Evolutionary conservation across 2,113 vertebrate species (phyloP).

Genomic region (Oreochromis tanganicae): DNA sequence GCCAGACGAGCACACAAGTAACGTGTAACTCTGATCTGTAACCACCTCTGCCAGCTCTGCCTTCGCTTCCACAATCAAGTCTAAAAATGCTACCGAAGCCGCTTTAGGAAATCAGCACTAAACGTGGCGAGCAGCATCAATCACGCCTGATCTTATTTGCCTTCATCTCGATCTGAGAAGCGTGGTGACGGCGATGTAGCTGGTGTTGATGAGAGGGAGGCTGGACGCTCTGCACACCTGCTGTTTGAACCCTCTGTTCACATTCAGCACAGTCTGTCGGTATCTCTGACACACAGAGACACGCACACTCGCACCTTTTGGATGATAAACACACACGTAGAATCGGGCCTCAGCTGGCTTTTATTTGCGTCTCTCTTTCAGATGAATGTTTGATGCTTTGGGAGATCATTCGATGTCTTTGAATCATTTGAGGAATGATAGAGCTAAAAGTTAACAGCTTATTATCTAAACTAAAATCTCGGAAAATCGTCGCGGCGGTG

Average conservation of each 20-base stretch:
- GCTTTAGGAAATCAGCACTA: constrained; percentile 21
- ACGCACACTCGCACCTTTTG: background rate
- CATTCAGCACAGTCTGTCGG: background rate
- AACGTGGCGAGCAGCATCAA: background rate
- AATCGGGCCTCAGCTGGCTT: background rate
- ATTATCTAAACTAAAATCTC: background rate
- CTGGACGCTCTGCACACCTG: background rate
- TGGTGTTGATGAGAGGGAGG: background rate
- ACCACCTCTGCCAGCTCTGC: constrained; percentile 7
- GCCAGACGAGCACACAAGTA: background rate
- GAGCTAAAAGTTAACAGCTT: background rate
- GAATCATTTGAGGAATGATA: background rate
- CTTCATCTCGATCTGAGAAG: background rate
- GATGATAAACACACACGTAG: background rate
- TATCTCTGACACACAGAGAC: background rate
- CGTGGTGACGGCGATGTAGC: background rate
- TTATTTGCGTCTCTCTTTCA: background rate
- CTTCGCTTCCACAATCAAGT: background rate
- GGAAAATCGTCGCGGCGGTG: background rate
- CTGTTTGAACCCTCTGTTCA: constrained; percentile 1
- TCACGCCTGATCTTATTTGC: constrained; percentile 9
- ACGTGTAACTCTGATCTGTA: background rate
- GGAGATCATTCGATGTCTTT: background rate
- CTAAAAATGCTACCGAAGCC: background rate
- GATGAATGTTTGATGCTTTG: background rate